These are phyloP conservation scores for Frankliniella intonsa DNA, from an alignment of 2,888 invertebrate species.

Conservation along the genomic window DNA sequence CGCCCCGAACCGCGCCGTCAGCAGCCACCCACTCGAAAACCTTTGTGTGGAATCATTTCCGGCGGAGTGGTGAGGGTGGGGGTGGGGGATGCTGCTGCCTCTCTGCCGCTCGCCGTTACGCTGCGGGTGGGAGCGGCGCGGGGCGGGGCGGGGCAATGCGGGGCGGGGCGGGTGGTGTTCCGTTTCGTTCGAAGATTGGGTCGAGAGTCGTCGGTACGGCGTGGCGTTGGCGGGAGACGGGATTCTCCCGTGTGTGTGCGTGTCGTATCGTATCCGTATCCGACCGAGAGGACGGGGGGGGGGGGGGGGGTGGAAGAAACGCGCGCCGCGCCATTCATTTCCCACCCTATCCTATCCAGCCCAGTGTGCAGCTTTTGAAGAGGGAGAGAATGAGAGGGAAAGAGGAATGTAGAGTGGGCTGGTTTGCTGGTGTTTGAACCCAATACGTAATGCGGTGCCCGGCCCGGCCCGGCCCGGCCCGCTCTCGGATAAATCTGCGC, in stretches of 20 bases:
- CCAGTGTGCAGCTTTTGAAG: not conserved
- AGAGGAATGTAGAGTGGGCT: not conserved
- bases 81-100: not conserved
- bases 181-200: too few species aligned
- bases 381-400: not conserved
- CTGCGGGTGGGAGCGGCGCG: too few species aligned
- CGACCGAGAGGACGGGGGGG: too few species aligned
- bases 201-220: too few species aligned
- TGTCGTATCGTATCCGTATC: too few species aligned
- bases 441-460: not conserved
- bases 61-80: not conserved
- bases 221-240: too few species aligned
- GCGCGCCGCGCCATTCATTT: not conserved
- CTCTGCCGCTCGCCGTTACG: not conserved
- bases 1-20: not conserved
- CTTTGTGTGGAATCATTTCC: conserved; percentile 4
- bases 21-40: not conserved
- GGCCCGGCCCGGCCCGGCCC: not conserved
- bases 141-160: too few species aligned
- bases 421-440: not conserved
- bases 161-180: too few species aligned
- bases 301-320: too few species aligned
- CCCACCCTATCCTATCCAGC: not conserved
- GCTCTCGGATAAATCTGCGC: not conserved
- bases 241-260: too few species aligned